Percentiles rank a stretch among this genome's conserved stretches.
Evolutionary conservation across 2,113 vertebrate species (phyloP).

Genomic region (Taurulus bubalis): DNA sequence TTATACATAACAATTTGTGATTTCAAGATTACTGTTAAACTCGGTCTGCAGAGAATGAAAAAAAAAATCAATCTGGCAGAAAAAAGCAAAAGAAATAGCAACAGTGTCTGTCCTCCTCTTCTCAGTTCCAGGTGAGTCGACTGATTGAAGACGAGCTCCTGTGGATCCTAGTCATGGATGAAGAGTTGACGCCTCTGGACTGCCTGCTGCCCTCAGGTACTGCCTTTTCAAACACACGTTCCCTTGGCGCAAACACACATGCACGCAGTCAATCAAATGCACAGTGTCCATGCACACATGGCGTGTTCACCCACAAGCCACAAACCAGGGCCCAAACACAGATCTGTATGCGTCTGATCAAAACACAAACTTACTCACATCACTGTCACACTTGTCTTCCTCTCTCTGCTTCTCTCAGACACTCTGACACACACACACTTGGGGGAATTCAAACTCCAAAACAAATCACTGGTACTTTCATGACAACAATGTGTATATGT

Average conservation of each 20-base stretch:
- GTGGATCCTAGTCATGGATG: slow-evolving; percentile 73
- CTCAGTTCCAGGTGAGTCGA: slow-evolving; percentile 50
- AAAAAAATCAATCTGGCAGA: neutral
- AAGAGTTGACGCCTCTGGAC: slow-evolving; percentile 82
- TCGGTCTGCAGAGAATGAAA: neutral
- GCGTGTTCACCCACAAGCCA: neutral
- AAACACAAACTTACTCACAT: slow-evolving; percentile 44
- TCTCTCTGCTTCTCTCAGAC: slow-evolving; percentile 37
- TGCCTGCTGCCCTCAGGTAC: slow-evolving; percentile 84
- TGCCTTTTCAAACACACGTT: slow-evolving; percentile 33
- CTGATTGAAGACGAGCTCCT: slow-evolving; percentile 46
- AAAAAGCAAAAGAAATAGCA: slow-evolving; percentile 9
- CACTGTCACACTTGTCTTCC: slow-evolving; percentile 56
- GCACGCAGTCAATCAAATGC: slow-evolving; percentile 23
- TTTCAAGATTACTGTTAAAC: neutral
- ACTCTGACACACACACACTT: slow-evolving; percentile 23
- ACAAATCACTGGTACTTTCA: slow-evolving; percentile 59
- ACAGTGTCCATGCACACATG: neutral
- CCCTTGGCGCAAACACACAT: slow-evolving; percentile 12
- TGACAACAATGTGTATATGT: slow-evolving; percentile 45
- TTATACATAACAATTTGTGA: neutral
- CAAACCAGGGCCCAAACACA: neutral
- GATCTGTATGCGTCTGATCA: slow-evolving; percentile 35
- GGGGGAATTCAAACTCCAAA: slow-evolving; percentile 57
- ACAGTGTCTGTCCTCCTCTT: slow-evolving; percentile 29